These are phyloP conservation scores for Lasioglossum villosulum DNA, from an alignment of 2,888 invertebrate genomes.

Conservation along the genomic window DNA sequence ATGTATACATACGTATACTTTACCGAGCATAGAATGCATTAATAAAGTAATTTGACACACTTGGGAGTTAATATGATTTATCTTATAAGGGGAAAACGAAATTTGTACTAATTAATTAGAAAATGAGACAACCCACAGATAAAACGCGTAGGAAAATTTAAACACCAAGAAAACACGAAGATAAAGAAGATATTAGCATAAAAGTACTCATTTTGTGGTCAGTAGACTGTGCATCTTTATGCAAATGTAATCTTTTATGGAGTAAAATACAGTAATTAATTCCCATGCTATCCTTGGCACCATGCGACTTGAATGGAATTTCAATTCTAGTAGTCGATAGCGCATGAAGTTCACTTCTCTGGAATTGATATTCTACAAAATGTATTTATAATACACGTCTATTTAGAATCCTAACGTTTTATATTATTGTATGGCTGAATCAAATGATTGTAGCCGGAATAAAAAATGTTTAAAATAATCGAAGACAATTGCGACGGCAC, in stretches of 20 bases:
- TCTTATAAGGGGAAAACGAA: neutral
- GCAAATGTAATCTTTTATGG: neutral
- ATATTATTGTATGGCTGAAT: neutral
- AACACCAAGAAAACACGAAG: neutral
- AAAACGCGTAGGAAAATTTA: neutral
- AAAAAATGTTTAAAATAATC: neutral
- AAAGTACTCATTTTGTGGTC: neutral
- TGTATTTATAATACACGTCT: too few relatives aligned
- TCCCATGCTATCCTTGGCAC: neutral
- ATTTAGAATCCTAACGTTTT: neutral
- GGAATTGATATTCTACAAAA: neutral
- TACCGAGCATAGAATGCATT: neutral
- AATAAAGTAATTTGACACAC: neutral
- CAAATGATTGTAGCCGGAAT: too few relatives aligned
- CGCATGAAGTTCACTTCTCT: neutral
- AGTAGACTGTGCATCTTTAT: slow-evolving; percentile 6
- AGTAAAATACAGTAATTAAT: neutral
- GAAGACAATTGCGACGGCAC: neutral
- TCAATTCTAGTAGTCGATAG: neutral
- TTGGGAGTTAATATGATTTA: neutral
- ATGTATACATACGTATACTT: neutral
- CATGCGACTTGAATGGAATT: neutral
- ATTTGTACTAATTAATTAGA: slow-evolving; percentile 6
- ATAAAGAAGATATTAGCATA: neutral
- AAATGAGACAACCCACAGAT: neutral